Conservation (phyloP, 2,888 invertebrate genomes). For the Eudemis profundana region DNA sequence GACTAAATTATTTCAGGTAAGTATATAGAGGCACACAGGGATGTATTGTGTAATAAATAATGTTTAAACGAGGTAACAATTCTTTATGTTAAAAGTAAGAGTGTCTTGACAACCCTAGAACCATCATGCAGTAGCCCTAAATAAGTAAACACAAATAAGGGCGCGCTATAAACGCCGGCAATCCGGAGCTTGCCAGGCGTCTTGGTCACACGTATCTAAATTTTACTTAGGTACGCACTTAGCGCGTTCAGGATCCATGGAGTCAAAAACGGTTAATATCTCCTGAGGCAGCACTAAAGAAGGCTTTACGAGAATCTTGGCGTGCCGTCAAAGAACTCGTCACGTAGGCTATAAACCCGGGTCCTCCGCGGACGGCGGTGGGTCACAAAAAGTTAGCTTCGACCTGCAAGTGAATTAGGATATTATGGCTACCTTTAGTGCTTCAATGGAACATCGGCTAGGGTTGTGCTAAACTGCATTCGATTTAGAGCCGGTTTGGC, state of each 20-base stretch:
- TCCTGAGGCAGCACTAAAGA: slow-evolving; percentile 11
- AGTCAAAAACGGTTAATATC: slow-evolving; percentile 28
- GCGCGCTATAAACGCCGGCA: not conserved
- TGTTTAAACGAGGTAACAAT: not conserved
- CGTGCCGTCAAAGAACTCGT: slow-evolving; percentile 58
- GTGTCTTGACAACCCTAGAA: slow-evolving; percentile 4
- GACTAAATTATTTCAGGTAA: too few relatives aligned
- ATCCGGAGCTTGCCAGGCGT: slow-evolving; percentile 8
- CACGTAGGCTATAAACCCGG: slow-evolving; percentile 75
- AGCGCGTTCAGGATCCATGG: not conserved
- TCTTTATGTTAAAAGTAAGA: not conserved
- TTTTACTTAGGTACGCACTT: slow-evolving; percentile 13
- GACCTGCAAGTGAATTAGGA: slow-evolving; percentile 71
- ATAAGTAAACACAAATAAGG: slow-evolving; percentile 12
- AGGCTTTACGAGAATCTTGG: slow-evolving; percentile 31
- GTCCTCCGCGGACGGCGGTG: slow-evolving; percentile 63
- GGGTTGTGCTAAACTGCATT: slow-evolving; percentile 16
- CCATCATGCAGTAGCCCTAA: not conserved
- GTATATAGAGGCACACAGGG: too few relatives aligned
- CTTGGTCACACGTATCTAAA: slow-evolving; percentile 6
- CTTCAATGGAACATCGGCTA: not conserved
- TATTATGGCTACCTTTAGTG: slow-evolving; percentile 52
- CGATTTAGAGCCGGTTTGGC: not conserved
- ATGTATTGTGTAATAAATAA: too few relatives aligned
- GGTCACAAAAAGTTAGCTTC: slow-evolving; percentile 69